These are phyloP conservation scores for Azorinus chamasolen DNA, from an alignment of 2,888 invertebrate species.

Conservation along the genomic window DNA sequence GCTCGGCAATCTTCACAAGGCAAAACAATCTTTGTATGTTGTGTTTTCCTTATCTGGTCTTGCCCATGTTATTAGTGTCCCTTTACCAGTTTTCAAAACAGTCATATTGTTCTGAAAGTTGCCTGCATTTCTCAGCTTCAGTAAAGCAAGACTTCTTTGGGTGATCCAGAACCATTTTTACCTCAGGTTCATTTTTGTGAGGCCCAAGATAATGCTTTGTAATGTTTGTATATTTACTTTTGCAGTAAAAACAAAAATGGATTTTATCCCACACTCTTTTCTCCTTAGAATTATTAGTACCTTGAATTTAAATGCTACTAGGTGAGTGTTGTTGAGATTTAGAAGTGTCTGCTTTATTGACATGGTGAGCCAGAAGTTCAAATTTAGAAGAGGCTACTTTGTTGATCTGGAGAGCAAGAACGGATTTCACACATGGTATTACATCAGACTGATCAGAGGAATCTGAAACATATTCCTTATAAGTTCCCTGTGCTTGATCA, in stretches of 20 bases:
- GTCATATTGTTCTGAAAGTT: slow-evolving; percentile 47
- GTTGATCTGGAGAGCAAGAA: slow-evolving; percentile 10
- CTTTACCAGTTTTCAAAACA: slow-evolving; percentile 40
- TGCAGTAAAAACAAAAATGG: slow-evolving; percentile 43
- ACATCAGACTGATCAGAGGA: slow-evolving; percentile 27
- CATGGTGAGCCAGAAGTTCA: neutral
- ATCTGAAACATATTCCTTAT: slow-evolving; percentile 24
- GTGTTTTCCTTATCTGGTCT: slow-evolving; percentile 19
- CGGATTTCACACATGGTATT: slow-evolving; percentile 19
- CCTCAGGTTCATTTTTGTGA: slow-evolving; percentile 36
- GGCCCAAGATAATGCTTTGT: slow-evolving; percentile 34
- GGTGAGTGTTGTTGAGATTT: slow-evolving; percentile 2
- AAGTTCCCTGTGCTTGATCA: slow-evolving; percentile 23
- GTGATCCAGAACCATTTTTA: slow-evolving; percentile 14
- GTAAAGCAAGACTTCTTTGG: slow-evolving; percentile 23
- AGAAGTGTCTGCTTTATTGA: neutral
- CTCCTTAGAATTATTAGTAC: slow-evolving; percentile 13
- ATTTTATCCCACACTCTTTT: slow-evolving; percentile 44
- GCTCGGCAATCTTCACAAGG: slow-evolving; percentile 27
- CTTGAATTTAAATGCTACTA: slow-evolving; percentile 1
- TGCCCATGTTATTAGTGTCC: slow-evolving; percentile 32
- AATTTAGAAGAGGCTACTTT: slow-evolving; percentile 4
- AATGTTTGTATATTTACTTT: slow-evolving; percentile 34
- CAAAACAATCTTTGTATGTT: slow-evolving; percentile 1
- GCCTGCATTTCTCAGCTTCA: slow-evolving; percentile 48